A percentile compares a stretch with the other conserved stretches of the same genome.
phyloP scores from a whole-genome alignment of 2,797 vertebrate genomes.

The Trachurus trachurus region DNA sequence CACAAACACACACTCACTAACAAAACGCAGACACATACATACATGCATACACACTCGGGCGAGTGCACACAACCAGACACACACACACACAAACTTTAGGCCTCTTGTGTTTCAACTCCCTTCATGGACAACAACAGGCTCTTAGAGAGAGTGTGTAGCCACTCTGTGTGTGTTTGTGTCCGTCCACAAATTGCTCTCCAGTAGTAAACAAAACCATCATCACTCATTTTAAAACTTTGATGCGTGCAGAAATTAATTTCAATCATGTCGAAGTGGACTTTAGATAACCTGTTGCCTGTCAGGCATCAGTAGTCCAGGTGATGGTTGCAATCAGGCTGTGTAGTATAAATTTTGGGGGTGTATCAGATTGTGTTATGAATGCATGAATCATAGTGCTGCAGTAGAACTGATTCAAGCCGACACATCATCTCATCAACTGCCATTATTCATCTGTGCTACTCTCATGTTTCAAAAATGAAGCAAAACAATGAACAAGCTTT shows the following conservation, averaged over 20 bases:
- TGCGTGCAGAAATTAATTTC: slow-evolving; percentile 2
- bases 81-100: slow-evolving; percentile 66
- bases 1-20: slow-evolving; percentile 60
- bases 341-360: background rate
- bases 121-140: slow-evolving; percentile 76
- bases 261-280: background rate
- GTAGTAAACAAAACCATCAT: slow-evolving; percentile 62
- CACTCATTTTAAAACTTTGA: slow-evolving; percentile 27
- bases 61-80: slow-evolving; percentile 28
- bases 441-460: background rate
- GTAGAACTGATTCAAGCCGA: background rate
- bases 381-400: background rate
- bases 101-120: slow-evolving; percentile 76
- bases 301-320: background rate
- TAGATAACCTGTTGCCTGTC: background rate
- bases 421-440: background rate
- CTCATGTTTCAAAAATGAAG: slow-evolving; percentile 6
- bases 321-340: too few relatives aligned
- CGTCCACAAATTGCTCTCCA: slow-evolving; percentile 39
- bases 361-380: background rate
- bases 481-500: background rate
- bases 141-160: slow-evolving; percentile 63
- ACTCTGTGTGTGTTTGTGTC: slow-evolving; percentile 44
- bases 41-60: slow-evolving; percentile 27
- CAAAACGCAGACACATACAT: slow-evolving; percentile 60